Percentiles rank a stretch among this genome's conserved stretches.
phyloP scores from a whole-genome alignment of 2,797 vertebrate species.

The Myotis daubentonii region DNA sequence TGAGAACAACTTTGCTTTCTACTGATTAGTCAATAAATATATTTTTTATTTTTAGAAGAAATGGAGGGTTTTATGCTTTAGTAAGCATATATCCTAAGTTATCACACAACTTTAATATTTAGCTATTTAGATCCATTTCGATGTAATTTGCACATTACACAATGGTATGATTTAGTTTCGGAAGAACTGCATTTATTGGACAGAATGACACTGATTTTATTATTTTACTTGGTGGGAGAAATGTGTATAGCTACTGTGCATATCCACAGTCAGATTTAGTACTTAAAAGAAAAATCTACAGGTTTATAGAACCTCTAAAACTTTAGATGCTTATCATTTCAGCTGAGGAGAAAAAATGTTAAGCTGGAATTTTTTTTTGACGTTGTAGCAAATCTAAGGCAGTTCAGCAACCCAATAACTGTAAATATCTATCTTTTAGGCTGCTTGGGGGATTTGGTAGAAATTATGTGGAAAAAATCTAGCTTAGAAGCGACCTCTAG shows the following conservation, averaged over 20 bases:
- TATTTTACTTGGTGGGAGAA: slow-evolving; percentile 54
- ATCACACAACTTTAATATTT: neutral
- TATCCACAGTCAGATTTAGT: slow-evolving; percentile 44
- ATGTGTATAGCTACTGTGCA: slow-evolving; percentile 24
- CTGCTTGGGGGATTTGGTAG: slow-evolving; percentile 41
- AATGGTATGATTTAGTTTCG: slow-evolving; percentile 45
- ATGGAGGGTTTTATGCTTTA: neutral
- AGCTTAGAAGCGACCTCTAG: slow-evolving; percentile 42
- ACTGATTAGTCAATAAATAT: neutral
- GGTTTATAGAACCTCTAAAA: slow-evolving; percentile 67
- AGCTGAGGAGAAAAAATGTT: slow-evolving; percentile 28
- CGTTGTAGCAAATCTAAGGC: slow-evolving; percentile 22
- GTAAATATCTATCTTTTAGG: slow-evolving; percentile 30
- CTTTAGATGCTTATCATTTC: slow-evolving; percentile 60
- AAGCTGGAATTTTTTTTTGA: neutral
- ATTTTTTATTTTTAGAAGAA: slow-evolving; percentile 35
- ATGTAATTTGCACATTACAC: slow-evolving; percentile 8
- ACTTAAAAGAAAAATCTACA: slow-evolving; percentile 65
- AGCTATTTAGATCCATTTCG: neutral
- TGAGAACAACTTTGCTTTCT: neutral
- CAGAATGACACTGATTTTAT: slow-evolving; percentile 48
- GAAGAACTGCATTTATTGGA: slow-evolving; percentile 30
- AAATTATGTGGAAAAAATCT: slow-evolving; percentile 39
- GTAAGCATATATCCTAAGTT: neutral
- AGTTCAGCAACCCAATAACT: slow-evolving; percentile 27